Base-by-base conservation (phyloP, 2,113 vertebrate genomes). In the Leptosomus discolor region DNA sequence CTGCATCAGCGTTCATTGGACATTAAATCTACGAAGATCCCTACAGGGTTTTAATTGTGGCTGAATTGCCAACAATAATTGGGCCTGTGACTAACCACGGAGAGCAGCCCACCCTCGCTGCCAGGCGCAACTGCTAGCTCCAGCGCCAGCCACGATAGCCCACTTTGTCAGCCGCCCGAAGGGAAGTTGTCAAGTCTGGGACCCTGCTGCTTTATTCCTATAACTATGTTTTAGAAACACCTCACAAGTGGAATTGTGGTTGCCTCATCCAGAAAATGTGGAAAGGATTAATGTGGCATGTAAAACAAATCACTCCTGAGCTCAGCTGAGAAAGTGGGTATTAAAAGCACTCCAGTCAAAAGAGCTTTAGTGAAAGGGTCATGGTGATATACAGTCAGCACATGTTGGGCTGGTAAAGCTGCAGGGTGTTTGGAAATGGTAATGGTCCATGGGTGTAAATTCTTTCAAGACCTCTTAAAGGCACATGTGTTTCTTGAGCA, bases 211-310 rank as follows among this genome's bases (percentile, higher is more conserved):
- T 98, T 97, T 98, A 98, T 98, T 98, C 98, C 98, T 98, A 97
- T 98, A 98, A 98, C 98, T 98, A 93, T 98, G 98, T 98, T 98
- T 98, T 97, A 98, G 97, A 98, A 98, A 98, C 98, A 98, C 98
- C 98, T 98, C 98, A 98, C 98, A 99, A 98, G 98, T 97, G 98
- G 98, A 99, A 98, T 98, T 98, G 98, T 98, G 98, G 98, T 98
- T 98, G 98, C 98, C 98, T 98, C 96, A 98, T 98, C 98, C 98
- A 98, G 98, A 98, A 99, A 99, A 99, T 99, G 98, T 99, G 99
- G 99, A 99, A 98, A 98, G 98, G 98, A 99, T 99, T 99, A 99
- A 98, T 98, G 98, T 99, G 99, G 98, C 98, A 98, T 98, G 98
- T 98, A 98, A 98, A 99, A 98, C 98, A 99, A 99, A 98, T 98